These are phyloP conservation scores for Clarias fuscus DNA, from an alignment of 2,797 vertebrate species.

Conservation along the genomic window DNA sequence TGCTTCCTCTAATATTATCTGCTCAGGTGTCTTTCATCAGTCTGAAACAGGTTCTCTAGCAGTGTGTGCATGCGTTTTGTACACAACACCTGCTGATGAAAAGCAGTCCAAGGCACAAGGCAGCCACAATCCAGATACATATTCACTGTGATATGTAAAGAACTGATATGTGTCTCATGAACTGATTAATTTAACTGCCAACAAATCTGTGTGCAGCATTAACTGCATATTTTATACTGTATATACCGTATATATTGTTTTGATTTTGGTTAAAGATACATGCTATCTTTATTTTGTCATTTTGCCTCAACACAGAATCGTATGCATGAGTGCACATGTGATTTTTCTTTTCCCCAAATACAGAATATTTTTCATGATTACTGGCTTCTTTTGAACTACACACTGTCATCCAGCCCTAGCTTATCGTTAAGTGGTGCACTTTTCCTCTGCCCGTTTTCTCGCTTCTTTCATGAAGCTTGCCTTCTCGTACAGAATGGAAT, in stretches of 20 bases:
- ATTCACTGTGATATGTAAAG: no score
- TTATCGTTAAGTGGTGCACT: constrained; percentile 20
- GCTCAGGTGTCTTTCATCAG: neutral
- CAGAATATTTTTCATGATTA: constrained; percentile 5
- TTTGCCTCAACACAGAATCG: neutral
- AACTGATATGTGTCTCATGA: no score
- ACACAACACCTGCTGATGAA: neutral
- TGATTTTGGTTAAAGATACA: neutral
- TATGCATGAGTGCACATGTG: neutral
- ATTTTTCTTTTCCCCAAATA: constrained; percentile 15
- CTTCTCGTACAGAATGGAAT: neutral
- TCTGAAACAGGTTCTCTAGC: neutral
- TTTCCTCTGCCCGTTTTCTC: constrained; percentile 9
- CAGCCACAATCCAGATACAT: neutral
- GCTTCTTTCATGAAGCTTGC: neutral
- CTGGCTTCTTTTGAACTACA: constrained; percentile 21
- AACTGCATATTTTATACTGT: neutral
- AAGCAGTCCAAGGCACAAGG: neutral
- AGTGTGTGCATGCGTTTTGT: neutral
- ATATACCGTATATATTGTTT: neutral
- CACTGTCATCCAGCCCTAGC: neutral
- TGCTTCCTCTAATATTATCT: neutral
- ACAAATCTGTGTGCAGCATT: neutral
- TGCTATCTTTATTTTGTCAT: neutral
- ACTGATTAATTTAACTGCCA: no score